Percentiles rank a stretch among this genome's conserved stretches.
phyloP scores from a whole-genome alignment of 1,140 invertebrate genomes.

The Caenorhabditis elegans region WBcel235 BX284604.4:1917001-1917500 shows the following conservation, averaged over 20 bases:
- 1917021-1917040: no score
- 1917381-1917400: neutral
- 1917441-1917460: no score
- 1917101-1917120: neutral
- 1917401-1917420: no score
- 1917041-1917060: no score
- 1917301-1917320: conserved; percentile 17
- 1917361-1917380: neutral
- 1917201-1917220: neutral
- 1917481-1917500: no score
- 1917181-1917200: neutral
- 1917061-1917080: no score
- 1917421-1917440: no score
- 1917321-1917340: conserved; percentile 5
- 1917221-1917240: neutral
- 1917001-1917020: no score
- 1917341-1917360: conserved; percentile 3
- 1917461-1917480: no score
- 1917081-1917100: no score
- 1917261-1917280: neutral
- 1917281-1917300: neutral
- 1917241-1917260: neutral
- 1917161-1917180: neutral
- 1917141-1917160: conserved; percentile 22
- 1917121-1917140: neutral